These are phyloP conservation scores for Labia minor DNA, from an alignment of 2,888 invertebrate genomes.

Conservation along the genomic window DNA sequence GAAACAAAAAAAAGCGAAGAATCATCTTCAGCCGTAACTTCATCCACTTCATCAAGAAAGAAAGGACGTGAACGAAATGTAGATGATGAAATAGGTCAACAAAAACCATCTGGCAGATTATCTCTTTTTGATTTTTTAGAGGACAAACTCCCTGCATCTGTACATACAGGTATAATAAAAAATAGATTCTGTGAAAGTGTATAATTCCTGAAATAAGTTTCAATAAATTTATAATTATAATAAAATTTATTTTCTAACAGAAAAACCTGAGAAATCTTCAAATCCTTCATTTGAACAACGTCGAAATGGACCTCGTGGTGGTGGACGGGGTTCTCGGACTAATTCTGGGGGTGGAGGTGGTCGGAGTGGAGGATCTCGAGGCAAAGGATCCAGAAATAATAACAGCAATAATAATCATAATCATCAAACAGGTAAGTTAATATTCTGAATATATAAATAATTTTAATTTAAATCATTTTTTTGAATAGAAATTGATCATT, in stretches of 20 bases:
- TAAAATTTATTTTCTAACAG: constrained; percentile 14
- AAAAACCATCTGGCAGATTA: constrained; percentile 68
- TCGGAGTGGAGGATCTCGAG: constrained; percentile 15
- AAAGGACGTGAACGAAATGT: constrained; percentile 36
- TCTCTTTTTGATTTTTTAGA: constrained; percentile 74
- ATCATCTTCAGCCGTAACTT: constrained; percentile 19
- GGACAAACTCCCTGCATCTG: constrained; percentile 52
- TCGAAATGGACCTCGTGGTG: constrained; percentile 16
- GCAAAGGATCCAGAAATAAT: constrained; percentile 18
- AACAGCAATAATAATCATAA: constrained; percentile 2
- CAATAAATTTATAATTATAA: background rate
- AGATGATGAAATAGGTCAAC: constrained; percentile 37
- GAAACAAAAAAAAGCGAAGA: constrained; percentile 33
- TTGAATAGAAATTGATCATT: background rate
- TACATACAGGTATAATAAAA: constrained; percentile 1
- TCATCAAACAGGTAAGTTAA: background rate
- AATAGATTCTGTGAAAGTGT: too few species aligned
- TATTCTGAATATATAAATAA: too few species aligned
- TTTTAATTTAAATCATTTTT: too few species aligned
- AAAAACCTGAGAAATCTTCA: constrained; percentile 17
- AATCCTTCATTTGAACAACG: constrained; percentile 1
- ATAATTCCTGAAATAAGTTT: too few species aligned
- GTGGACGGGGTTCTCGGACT: constrained; percentile 16
- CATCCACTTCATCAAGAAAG: constrained; percentile 23
- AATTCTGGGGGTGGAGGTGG: constrained; percentile 21